Evolutionary conservation across 2,113 vertebrate species (phyloP).

Genomic region (Tachuris rubrigastra): DNA sequence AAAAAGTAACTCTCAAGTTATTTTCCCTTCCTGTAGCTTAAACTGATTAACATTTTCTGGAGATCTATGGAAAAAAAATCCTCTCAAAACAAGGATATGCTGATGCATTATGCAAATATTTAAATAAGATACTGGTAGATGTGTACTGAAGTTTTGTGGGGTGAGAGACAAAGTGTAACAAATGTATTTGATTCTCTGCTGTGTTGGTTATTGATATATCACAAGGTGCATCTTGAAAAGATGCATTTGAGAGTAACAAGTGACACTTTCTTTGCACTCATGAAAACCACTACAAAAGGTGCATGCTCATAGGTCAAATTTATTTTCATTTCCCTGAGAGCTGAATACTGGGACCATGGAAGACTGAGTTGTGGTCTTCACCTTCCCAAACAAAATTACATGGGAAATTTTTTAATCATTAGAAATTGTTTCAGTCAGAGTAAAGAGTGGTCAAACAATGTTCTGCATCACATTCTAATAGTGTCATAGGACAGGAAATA

Average conservation of each 20-base stretch:
- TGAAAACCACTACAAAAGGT: neutral
- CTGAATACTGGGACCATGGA: neutral
- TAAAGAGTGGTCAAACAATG: neutral
- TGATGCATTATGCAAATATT: neutral
- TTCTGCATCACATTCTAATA: neutral
- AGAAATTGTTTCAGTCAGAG: neutral
- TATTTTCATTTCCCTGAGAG: neutral
- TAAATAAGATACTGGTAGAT: neutral
- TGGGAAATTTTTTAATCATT: neutral
- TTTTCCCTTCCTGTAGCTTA: constrained; percentile 12
- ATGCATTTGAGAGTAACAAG: neutral
- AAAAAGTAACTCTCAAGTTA: neutral
- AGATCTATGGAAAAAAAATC: neutral
- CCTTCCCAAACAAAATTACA: neutral
- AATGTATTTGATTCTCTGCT: neutral
- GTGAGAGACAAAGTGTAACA: neutral
- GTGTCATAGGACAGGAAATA: neutral
- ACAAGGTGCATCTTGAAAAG: neutral
- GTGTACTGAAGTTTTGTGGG: neutral
- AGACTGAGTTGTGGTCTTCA: neutral
- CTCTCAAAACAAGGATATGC: neutral
- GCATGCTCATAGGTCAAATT: neutral
- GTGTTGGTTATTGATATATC: neutral
- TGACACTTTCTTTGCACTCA: neutral
- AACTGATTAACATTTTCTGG: neutral